phyloP scores from a whole-genome alignment of 2,888 invertebrate genomes.

The Netelia virgata region DNA sequence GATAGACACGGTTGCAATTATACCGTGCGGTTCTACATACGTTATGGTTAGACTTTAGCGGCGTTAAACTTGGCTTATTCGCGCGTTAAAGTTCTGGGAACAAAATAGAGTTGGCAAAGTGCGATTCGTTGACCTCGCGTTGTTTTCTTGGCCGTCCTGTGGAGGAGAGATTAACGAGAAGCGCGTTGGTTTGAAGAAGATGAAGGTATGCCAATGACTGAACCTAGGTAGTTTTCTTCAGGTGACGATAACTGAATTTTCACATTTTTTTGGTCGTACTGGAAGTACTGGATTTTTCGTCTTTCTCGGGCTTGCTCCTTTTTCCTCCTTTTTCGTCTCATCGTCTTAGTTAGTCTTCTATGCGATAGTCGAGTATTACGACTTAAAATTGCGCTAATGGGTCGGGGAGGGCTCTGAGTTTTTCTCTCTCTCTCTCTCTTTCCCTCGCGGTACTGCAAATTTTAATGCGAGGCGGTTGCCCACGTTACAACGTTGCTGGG shows the following conservation, averaged over 20 bases:
- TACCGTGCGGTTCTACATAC: slow-evolving; percentile 64
- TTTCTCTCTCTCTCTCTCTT: slow-evolving; percentile 2
- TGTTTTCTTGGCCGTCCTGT: not conserved
- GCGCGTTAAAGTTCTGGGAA: not conserved
- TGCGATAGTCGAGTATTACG: not conserved
- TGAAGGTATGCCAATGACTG: slow-evolving; percentile 18
- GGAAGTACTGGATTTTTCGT: slow-evolving; percentile 3
- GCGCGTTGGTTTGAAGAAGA: not conserved
- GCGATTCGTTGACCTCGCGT: slow-evolving; percentile 16
- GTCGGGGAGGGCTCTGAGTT: not conserved
- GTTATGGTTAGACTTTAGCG: slow-evolving; percentile 64
- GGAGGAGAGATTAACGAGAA: not conserved
- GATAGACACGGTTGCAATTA: slow-evolving; percentile 68
- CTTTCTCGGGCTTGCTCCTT: not conserved
- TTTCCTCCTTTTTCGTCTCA: not conserved
- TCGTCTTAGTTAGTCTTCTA: not conserved
- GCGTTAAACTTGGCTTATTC: slow-evolving; percentile 33
- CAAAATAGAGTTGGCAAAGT: not conserved
- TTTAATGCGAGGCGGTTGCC: slow-evolving; percentile 55
- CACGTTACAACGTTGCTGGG: slow-evolving; percentile 55
- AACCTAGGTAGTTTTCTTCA: not conserved
- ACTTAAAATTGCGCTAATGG: slow-evolving; percentile 6
- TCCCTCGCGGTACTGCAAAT: slow-evolving; percentile 14
- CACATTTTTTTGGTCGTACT: not conserved
- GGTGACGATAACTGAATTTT: slow-evolving; percentile 12